phyloP scores from a whole-genome alignment of 2,113 vertebrate species.

The Neoarius graeffei region DNA sequence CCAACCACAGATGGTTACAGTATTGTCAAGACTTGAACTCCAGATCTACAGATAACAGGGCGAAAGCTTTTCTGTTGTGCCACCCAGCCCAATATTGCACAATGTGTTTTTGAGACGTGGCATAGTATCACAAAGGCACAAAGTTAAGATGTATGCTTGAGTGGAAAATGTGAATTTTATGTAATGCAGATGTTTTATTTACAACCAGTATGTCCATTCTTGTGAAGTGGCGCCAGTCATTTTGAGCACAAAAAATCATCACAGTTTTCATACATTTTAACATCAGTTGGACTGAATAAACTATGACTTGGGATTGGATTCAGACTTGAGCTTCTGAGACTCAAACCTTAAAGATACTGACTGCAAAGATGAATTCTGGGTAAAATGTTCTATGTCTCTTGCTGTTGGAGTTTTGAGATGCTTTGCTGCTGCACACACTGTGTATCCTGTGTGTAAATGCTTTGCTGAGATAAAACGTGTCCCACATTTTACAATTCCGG shows the following conservation, averaged over 20 bases:
- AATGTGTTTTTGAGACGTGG: background rate
- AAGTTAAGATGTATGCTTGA: background rate
- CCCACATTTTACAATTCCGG: too few species aligned
- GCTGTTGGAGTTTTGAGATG: too few species aligned
- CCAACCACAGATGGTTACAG: background rate
- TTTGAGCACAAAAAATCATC: background rate
- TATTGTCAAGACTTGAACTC: background rate
- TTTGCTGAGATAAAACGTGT: too few species aligned
- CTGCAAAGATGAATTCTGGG: too few species aligned
- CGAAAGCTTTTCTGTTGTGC: too few species aligned
- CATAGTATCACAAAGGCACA: background rate
- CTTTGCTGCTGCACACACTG: too few species aligned
- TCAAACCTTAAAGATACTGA: background rate
- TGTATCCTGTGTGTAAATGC: too few species aligned
- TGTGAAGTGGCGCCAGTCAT: background rate
- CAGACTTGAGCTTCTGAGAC: background rate
- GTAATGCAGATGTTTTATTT: background rate
- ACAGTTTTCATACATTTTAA: background rate
- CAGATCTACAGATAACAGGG: background rate
- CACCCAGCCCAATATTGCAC: background rate
- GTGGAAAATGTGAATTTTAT: background rate
- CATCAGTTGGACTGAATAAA: background rate
- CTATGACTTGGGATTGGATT: background rate
- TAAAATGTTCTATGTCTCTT: too few species aligned
- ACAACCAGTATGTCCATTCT: background rate